Evolutionary conservation across 2,113 vertebrate genomes (phyloP).

Genomic region (Ceyx cyanopectus): DNA sequence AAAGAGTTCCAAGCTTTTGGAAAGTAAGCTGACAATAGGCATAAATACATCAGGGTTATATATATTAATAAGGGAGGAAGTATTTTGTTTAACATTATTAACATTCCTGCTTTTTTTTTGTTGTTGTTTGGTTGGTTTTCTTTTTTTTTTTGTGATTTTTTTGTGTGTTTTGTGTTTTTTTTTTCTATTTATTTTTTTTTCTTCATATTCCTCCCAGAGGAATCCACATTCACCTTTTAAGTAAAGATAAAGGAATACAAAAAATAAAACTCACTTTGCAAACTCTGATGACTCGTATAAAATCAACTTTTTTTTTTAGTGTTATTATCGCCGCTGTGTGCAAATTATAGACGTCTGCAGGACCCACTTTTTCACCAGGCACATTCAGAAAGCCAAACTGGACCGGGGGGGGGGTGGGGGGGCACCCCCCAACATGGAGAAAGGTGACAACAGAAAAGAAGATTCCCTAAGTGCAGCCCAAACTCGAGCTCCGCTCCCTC

Average conservation of each 20-base stretch:
- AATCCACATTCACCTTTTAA: no score
- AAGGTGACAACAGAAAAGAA: neutral
- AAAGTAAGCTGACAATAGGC: slow-evolving; percentile 82
- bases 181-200: neutral
- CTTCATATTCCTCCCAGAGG: no score
- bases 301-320: no score
- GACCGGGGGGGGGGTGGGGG: neutral
- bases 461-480: neutral
- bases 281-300: no score
- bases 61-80: slow-evolving; percentile 86
- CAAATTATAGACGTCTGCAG: no score
- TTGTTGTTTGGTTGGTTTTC: neutral
- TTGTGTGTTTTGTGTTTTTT: neutral
- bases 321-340: no score
- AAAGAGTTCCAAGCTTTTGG: slow-evolving; percentile 66
- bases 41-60: slow-evolving; percentile 84
- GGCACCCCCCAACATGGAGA: slow-evolving; percentile 1
- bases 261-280: no score
- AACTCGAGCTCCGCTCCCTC: neutral
- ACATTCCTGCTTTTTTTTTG: slow-evolving; percentile 76
- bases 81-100: slow-evolving; percentile 84
- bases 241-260: no score
- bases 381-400: no score
- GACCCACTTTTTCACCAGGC: no score
- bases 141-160: slow-evolving; percentile 10